Conservation (phyloP, 2,113 vertebrate species). For the Struthio camelus region DNA sequence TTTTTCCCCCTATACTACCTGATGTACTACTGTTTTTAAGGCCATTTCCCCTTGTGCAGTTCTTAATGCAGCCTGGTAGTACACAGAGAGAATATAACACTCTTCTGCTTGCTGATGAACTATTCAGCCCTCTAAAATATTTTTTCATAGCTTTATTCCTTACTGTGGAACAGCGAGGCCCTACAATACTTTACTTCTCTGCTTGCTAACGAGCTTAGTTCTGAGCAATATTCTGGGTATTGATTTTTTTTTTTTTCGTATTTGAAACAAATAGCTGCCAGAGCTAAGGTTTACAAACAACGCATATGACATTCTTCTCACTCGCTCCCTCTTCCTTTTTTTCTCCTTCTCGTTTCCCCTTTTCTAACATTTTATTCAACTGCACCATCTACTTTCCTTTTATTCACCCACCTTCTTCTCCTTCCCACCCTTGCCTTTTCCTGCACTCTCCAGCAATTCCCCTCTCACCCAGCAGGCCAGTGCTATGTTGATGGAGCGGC, state of each 20-base stretch:
- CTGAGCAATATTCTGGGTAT: not conserved
- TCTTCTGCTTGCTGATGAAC: not conserved
- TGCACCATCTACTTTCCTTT: not conserved
- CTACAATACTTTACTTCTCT: not conserved
- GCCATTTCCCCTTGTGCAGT: not conserved
- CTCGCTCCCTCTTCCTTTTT: not conserved
- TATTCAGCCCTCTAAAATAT: not conserved
- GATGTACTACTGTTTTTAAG: not conserved
- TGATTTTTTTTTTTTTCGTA: not conserved
- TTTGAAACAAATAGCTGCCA: not conserved
- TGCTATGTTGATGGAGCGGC: not conserved
- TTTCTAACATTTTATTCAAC: not conserved
- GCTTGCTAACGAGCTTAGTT: not conserved
- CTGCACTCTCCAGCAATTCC: not conserved
- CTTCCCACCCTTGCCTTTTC: not conserved
- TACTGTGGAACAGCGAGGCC: not conserved
- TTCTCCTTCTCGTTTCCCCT: not conserved
- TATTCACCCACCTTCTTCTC: not conserved
- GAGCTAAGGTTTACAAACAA: not conserved
- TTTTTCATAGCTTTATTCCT: not conserved
- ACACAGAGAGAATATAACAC: not conserved
- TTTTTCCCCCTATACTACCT: not conserved
- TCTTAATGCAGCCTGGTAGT: not conserved
- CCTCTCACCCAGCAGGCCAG: not conserved
- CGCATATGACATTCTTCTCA: not conserved